phyloP scores from a whole-genome alignment of 2,113 vertebrate species.

The Coregonus clupeaformis region DNA sequence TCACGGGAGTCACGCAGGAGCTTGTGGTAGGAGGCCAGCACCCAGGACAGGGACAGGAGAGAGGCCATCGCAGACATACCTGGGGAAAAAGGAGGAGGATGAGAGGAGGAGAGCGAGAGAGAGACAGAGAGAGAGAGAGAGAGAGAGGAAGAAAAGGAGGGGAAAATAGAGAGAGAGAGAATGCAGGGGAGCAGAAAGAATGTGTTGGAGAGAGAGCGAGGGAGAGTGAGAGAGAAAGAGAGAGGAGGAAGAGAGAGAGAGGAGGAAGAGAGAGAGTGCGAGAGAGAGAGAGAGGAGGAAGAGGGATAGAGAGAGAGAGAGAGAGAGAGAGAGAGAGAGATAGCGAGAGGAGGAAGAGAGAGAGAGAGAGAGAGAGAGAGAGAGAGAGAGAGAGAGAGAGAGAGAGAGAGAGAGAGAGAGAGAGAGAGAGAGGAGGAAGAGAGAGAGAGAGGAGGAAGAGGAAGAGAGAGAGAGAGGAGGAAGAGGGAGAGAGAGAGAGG shows the following conservation, averaged over 20 bases:
- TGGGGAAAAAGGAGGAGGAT: slow-evolving; percentile 66
- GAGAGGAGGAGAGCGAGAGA: background rate
- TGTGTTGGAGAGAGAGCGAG: no score
- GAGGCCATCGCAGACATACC: slow-evolving; percentile 95
- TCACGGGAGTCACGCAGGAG: slow-evolving; percentile 98
- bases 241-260: background rate
- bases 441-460: background rate
- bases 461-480: background rate
- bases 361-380: background rate
- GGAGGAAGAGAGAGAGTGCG: background rate
- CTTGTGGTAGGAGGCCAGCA: slow-evolving; percentile 99
- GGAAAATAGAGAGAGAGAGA: background rate
- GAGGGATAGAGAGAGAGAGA: no score
- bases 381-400: background rate
- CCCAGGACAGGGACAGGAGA: slow-evolving; percentile 98
- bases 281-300: background rate
- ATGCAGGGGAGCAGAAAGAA: no score
- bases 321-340: background rate
- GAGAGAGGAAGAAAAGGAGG: background rate
- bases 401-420: background rate
- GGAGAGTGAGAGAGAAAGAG: background rate
- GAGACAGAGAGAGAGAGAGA: no score
- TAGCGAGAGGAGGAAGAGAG: slow-evolving; percentile 38
- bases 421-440: background rate
- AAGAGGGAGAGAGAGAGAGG: no score